Evolutionary conservation across 2,113 vertebrate species (phyloP).

Genomic region (Urocynchramus pylzowi): DNA sequence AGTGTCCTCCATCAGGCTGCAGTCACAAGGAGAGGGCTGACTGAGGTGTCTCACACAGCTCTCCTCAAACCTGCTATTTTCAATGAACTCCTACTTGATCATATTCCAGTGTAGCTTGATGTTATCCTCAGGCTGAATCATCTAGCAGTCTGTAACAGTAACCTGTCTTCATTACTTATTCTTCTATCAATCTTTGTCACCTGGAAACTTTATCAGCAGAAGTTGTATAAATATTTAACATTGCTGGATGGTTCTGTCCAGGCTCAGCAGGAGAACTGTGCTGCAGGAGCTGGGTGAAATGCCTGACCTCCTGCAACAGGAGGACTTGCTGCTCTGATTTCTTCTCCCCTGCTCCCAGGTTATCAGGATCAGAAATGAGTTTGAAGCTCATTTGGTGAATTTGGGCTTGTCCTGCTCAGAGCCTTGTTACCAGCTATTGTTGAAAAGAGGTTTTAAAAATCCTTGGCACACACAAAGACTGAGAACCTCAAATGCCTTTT

Average conservation of each 20-base stretch:
- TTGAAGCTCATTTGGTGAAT: neutral
- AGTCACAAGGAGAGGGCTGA: neutral
- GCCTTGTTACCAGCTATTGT: neutral
- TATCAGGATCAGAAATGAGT: neutral
- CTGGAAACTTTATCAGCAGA: constrained; percentile 42
- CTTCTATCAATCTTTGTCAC: constrained; percentile 53
- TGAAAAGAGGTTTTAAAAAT: neutral
- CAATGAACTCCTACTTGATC: neutral
- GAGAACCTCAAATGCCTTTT: neutral
- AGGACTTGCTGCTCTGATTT: neutral
- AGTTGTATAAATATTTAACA: constrained; percentile 46
- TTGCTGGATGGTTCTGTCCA: neutral
- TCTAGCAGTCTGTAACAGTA: neutral
- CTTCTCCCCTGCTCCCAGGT: neutral
- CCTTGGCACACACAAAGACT: neutral
- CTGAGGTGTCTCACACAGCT: neutral
- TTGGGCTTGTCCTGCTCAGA: neutral
- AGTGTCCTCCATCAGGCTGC: neutral
- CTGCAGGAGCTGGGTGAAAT: neutral
- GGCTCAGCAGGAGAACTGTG: neutral
- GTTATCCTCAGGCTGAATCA: neutral
- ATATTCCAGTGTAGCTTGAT: neutral
- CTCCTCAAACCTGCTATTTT: neutral
- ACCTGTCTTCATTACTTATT: constrained; percentile 40
- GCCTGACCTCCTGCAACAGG: neutral